Base-by-base conservation (phyloP, 2,113 vertebrate species). In the Ammodytes dubius region DNA sequence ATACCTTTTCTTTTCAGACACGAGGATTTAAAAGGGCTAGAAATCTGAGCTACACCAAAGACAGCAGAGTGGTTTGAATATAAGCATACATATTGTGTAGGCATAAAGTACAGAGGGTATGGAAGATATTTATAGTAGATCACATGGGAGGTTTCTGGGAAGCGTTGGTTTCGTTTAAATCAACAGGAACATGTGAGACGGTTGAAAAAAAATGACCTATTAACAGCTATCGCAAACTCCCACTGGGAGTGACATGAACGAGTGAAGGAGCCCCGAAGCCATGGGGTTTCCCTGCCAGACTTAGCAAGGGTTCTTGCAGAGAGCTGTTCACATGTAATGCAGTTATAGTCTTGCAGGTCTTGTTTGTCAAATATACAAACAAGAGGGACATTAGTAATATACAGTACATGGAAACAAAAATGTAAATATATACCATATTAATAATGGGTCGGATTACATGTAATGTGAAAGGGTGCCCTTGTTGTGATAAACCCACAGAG, bases 211-310 rank as follows among this genome's bases (percentile, higher is more conserved):
- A 66, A 49, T 43, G 6, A 49, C 58, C 27, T 35, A 39, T 71
- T 53, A 59, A 17, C 42, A 64, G 54, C 35, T 45, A 61, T 71
- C 66, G 69, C 46, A 77, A 68, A 60, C 52, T 70, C 59, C 61
- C 3, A 39, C 72, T 69, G 39, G 37, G 40, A 76, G 39, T n/a
- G 13, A 6, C 63, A 68, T 80, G 65, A 77, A 77, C 14, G 43
- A 27, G 14, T 12, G 27, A 13, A 65, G 59, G 71, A 77, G 56
- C 49, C 65, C 7, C 0, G 6, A 59, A 72, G 70, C 64, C 35
- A 8, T 53, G 39, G 72, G 42, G 63, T 70, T 76, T 79, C 52
- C 1, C 52, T 66, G 53, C 47, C 57, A 70, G 61, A 75, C 35
- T 27, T 27, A 54, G 56, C n/a, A 12, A 74, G 74, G 60, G 45